Evolutionary conservation across 2,888 invertebrate genomes (phyloP), one percentile per base, ranked within the genome.

Genomic region (Hirtodrosophila trivittata): DNA sequence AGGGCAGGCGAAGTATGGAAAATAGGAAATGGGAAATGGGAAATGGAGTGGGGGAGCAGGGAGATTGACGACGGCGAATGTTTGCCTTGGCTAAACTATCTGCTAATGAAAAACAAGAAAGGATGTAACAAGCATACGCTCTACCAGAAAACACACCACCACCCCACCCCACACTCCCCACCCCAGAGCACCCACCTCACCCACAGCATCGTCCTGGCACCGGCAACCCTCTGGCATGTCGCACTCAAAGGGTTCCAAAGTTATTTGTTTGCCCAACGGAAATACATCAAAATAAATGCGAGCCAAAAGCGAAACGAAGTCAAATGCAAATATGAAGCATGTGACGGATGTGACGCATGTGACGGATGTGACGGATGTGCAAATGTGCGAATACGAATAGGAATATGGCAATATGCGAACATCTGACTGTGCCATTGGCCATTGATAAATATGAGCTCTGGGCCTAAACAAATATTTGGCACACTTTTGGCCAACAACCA

Each of bases 251-350:
- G 66, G 52, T 46, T 67, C 42, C 55, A 69, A 46, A 70, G 60
- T 70, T 73, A 74, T 77, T 77, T 83, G 84, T 77, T 73, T 60
- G 55, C 42, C 64, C 69, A 77, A 66, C 62, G 85, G 66, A 84
- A 78, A 78, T 78, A 84, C 77, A 78, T 78, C 84, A 77, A 84
- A 77, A 78, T 78, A 84, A 80, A 77, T 78, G 72, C 56, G 60
- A 80, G 58, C 42, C 60, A 51, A 58, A 45, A 54, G 45, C 46
- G 57, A 69, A 77, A 49, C 60, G 65, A 52, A 82, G 75, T 50
- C 63, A 64, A 77, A 84, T 80, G 74, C 84, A 77, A 77, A 77
- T 77, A 80, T 83, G 65, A 60, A 30, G 0, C 41, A 42, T 43
- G 37, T 45, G 58, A 59, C 18, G 58, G 25, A 21, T n/a, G 32